Base-by-base conservation (phyloP, 2,113 vertebrate genomes). In the Cottus gobio region DNA sequence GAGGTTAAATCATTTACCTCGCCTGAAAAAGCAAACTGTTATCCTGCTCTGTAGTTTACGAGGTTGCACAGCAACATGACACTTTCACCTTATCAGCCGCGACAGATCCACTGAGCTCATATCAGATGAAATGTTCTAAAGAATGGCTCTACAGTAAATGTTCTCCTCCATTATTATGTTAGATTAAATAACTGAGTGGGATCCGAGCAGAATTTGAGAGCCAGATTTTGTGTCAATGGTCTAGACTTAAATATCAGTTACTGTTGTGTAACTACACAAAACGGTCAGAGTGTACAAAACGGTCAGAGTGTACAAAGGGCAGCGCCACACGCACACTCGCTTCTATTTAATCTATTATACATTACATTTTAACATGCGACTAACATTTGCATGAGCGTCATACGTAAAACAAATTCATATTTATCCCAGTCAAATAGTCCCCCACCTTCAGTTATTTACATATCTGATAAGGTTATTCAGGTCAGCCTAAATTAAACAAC, bases 1-100 rank as follows among this genome's bases (percentile, higher is more conserved):
- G 48, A 2, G 9, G 62, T 50, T 90, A 88, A 93, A 93, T 91
- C 62, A 91, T 92, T 91, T 4, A 91, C 77, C 65, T 68, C 4
- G 9, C 13, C 67, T 79, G 70, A 57, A 61, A 44, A 66, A 50
- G 62, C 48, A 74, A 56, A 73, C 68, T 31, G 62, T 82, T 68
- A n/a, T 82, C 70, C 66, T 18, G 54, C 15, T 0, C 60, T 68
- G 42, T 22, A 20, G 26, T 81, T 87, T 84, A 85, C 71, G 67
- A 78, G 77, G 77, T 75, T 84, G 54, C 70, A 0, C 15, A 24
- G 82, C 74, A 88, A 91, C 81, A 37, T 36, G 56, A 87, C 89
- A 89, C 90, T 87, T 88, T 92, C 84, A 18, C 83, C 82, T 83
- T 87, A 87, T 88, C 70, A 10, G 18, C 58, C 62, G 9, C 7